Evolutionary conservation across 92 coral and sea anemone species (phyloP).

Genomic region (Ricordea florida): DNA sequence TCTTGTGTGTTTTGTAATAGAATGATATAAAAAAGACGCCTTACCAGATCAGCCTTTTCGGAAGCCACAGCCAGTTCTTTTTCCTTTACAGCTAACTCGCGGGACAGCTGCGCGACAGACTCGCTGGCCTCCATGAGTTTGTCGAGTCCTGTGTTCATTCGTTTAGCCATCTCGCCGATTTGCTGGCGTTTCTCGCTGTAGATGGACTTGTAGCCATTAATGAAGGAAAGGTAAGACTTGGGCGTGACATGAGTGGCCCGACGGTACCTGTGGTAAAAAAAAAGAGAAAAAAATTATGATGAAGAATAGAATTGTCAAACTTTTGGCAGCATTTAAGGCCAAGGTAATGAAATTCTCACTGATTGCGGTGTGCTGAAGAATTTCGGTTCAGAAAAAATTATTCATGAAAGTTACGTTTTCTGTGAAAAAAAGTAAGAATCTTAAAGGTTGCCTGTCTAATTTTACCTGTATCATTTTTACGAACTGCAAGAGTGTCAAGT

Average conservation of each 20-base stretch:
- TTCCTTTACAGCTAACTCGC: slow-evolving; percentile 94
- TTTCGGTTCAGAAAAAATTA: no score
- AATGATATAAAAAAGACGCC: no score
- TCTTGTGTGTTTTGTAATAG: no score
- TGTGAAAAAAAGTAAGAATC: no score
- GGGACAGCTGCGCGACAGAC: slow-evolving; percentile 90
- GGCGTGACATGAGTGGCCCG: slow-evolving; percentile 99
- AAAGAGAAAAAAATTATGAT: neutral
- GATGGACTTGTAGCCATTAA: slow-evolving; percentile 93
- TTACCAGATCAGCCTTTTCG: slow-evolving; percentile 91
- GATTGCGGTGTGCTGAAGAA: no score
- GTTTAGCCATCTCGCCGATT: slow-evolving; percentile 84
- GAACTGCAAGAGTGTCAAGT: no score
- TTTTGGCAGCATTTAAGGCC: neutral
- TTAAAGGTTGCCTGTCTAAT: no score
- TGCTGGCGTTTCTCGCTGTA: slow-evolving; percentile 78
- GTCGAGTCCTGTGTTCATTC: slow-evolving; percentile 97
- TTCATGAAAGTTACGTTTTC: no score
- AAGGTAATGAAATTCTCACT: no score
- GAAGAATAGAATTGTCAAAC: neutral
- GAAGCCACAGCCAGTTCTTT: slow-evolving; percentile 95
- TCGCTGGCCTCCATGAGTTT: slow-evolving; percentile 98
- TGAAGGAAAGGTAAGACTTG: slow-evolving; percentile 91
- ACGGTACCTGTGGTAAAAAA: slow-evolving; percentile 66
- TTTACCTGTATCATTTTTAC: no score